A percentile compares a stretch with the other conserved stretches of the same genome.
Evolutionary conservation across 2,888 invertebrate genomes (phyloP).

Genomic region (Coleophora flavipennella): DNA sequence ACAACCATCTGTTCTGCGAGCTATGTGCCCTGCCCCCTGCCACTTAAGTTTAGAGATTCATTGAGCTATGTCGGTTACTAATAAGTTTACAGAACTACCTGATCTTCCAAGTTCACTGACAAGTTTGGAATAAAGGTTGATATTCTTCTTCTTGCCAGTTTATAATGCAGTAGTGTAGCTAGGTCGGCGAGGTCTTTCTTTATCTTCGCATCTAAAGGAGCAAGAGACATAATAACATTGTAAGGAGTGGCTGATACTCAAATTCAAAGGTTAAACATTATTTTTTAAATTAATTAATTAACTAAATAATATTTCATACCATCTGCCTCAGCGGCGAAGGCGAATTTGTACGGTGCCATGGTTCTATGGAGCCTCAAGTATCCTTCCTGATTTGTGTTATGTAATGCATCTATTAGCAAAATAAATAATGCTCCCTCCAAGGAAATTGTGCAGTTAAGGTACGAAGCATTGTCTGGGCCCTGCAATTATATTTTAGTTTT

Average conservation of each 20-base stretch:
- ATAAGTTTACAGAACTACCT: conserved; percentile 26
- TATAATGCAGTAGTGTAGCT: conserved; percentile 34
- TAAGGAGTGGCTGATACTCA: too few species aligned
- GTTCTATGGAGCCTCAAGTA: conserved; percentile 77
- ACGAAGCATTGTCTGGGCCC: conserved; percentile 20
- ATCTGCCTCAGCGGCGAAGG: conserved; percentile 68
- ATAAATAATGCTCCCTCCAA: conserved; percentile 69
- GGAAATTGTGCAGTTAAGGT: conserved; percentile 59
- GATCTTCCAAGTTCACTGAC: conserved; percentile 29
- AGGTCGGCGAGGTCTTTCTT: conserved; percentile 32
- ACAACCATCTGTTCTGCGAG: too few species aligned
- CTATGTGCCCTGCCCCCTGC: too few species aligned
- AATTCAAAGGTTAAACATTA: too few species aligned
- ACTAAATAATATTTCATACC: conserved; percentile 28
- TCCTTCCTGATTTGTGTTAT: conserved; percentile 65
- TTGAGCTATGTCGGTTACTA: too few species aligned
- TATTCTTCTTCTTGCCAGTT: conserved; percentile 36
- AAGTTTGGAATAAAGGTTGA: conserved; percentile 45
- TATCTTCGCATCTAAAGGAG: conserved; percentile 27
- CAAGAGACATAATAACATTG: background rate
- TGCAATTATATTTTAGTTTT: conserved; percentile 19
- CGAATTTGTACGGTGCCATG: conserved; percentile 83
- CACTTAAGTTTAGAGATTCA: too few species aligned
- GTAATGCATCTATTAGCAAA: conserved; percentile 70
- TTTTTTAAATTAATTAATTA: background rate